These are phyloP conservation scores for Bombyx huttoni DNA, from an alignment of 2,888 invertebrate genomes.

Conservation along the genomic window DNA sequence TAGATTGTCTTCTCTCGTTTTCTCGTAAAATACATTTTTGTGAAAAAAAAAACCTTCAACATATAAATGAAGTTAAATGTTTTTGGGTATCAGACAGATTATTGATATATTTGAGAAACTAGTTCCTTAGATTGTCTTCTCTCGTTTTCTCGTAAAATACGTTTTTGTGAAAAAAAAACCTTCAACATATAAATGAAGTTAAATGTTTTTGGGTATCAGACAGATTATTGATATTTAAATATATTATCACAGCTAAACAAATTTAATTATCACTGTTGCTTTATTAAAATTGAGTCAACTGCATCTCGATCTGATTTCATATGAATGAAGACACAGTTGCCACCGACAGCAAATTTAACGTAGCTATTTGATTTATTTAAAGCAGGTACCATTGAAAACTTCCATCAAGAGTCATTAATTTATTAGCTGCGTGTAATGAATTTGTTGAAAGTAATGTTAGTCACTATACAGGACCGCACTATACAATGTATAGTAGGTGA, in stretches of 20 bases:
- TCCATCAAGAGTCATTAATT: constrained; percentile 44
- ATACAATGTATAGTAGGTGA: constrained; percentile 18
- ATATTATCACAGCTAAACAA: neutral
- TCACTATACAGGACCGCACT: constrained; percentile 20
- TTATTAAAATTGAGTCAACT: constrained; percentile 22
- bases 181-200: no score
- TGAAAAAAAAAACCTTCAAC: no score
- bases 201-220: no score
- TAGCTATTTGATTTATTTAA: constrained; percentile 64
- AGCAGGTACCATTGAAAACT: constrained; percentile 53
- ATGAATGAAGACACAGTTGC: constrained; percentile 71
- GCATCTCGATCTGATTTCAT: constrained; percentile 30
- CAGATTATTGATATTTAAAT: no score
- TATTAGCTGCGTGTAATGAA: constrained; percentile 35
- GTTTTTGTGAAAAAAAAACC: no score
- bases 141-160: no score
- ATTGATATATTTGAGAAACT: no score
- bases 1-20: no score
- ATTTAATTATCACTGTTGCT: neutral
- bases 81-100: no score
- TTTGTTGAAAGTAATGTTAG: constrained; percentile 19
- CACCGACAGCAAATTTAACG: constrained; percentile 53
- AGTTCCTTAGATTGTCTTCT: no score
- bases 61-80: no score
- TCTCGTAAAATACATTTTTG: no score